Base-by-base conservation (phyloP, 2,888 invertebrate species). In the Helleia helle region DNA sequence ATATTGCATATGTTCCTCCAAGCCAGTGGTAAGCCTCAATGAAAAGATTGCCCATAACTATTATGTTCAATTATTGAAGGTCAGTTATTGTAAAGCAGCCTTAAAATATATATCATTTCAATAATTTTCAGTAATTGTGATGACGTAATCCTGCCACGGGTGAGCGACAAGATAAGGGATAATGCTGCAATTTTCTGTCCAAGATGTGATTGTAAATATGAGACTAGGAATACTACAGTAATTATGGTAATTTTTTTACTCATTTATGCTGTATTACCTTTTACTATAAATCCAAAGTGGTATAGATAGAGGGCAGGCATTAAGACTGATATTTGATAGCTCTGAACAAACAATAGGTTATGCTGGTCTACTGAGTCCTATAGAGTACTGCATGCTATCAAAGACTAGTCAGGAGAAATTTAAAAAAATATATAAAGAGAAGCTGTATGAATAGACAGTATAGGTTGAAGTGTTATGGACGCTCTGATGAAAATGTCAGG, bases 171-270 rank as follows among this genome's bases (percentile, higher is more conserved):
- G 47, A 81, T 93, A 2, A 87, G 90, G 59, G 92, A 90, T 8
- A 92, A 91, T 55, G 93, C 91, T 53, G 88, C 91, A 51, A 91
- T 93, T 60, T 93, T 94, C 59, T 97, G 97, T 68, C 91, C 93
- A 0, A 86, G 93, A 49, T 97, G 97, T 69, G 94, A 96, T 59
- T 97, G 97, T 79, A 92, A 92, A 73, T 96, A 94, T 73, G 94
- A 97, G 71, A 93, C 91, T 54, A 88, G 97, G 44, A 97, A 97
- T 65, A 95, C 96, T 1, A 93, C 93, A 2, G 91, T 96, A 12
- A 97, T 97, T 31, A 94, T 95, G 89, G 96, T 91, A 49, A 55
- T 46, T 37, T 24, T 4, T 1, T n/a, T n/a, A n/a, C n/a, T n/a
- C n/a, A n/a, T n/a, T n/a, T n/a, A n/a, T n/a, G n/a, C n/a, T n/a